These are phyloP conservation scores for Clitarchus hookeri DNA, from an alignment of 2,888 invertebrate genomes.

Conservation along the genomic window DNA sequence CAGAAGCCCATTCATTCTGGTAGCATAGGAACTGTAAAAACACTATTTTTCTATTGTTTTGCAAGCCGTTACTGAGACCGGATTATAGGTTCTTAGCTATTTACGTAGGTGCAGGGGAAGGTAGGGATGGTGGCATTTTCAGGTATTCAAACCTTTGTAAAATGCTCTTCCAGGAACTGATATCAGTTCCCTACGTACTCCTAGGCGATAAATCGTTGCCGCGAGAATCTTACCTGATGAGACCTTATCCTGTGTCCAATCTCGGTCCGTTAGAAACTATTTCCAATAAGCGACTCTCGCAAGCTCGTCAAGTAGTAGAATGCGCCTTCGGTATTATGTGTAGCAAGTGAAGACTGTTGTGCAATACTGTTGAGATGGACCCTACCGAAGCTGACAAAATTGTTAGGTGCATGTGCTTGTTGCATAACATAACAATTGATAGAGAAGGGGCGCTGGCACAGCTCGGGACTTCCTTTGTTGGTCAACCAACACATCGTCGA, in stretches of 20 bases:
- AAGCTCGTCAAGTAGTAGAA: conserved; percentile 2
- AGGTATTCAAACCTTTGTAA: neutral
- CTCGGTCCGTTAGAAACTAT: neutral
- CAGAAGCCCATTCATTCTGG: conserved; percentile 12
- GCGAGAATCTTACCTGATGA: neutral
- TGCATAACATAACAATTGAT: neutral
- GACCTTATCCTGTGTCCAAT: neutral
- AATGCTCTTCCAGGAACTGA: neutral
- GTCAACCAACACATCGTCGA: neutral
- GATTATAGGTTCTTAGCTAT: conserved; percentile 27
- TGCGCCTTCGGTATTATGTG: conserved; percentile 1
- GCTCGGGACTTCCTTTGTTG: neutral
- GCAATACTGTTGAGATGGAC: neutral
- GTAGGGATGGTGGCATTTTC: conserved; percentile 29
- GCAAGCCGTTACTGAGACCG: conserved; percentile 19
- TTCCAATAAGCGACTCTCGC: neutral
- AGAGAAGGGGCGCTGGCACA: neutral
- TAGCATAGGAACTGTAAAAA: conserved; percentile 29
- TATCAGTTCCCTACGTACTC: neutral
- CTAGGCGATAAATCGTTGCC: neutral
- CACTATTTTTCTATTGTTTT: conserved; percentile 21
- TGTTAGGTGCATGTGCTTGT: neutral
- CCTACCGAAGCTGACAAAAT: neutral
- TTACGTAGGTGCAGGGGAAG: conserved; percentile 30
- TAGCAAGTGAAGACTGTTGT: neutral